Base-by-base conservation (phyloP, 1,140 invertebrate genomes). In the Eubasilissa regina region DNA sequence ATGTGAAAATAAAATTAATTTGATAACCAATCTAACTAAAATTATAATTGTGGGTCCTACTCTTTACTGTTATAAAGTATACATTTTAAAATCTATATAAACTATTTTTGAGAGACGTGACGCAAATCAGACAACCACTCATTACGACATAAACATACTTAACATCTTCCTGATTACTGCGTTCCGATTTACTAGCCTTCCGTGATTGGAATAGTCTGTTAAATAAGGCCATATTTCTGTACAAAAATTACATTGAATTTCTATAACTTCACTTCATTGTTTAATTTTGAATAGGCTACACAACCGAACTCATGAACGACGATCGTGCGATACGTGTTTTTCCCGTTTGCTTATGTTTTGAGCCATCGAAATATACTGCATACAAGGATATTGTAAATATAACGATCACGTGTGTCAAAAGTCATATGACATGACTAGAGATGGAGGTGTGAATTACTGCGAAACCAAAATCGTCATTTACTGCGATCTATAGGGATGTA, bases 191-290 rank as follows among this genome's bases (percentile, higher is more conserved):
- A 83, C 84, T 84, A 82, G 87, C 85, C 86, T 88, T 88, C 85
- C 87, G 86, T 84, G 85, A 84, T 79, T 85, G 85, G 83, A 87
- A 86, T 62, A 88, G 83, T 86, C 87, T 88, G 76, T 88, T 85
- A 64, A 89, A 85, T 82, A 89, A 85, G 81, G 86, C 87, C 88
- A 89, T 89, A 84, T 43, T 64, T 84, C 85, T 78, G 84, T 68
- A 72, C 83, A 79, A 84, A 80, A 55, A 58, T 15, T 47, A 53
- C 56, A 25, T 80, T 82, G 82, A n/a, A 72, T 25, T 48, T 43
- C 55, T 7, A 21, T 12, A 51, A 78, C 68, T 78, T 72, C 55
- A 78, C 76, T 78, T 78, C 76, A 78, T 78, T 72, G 45, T 68
- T 68, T 19, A 6, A 17, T 45, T 70, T 70, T 70, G 8, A 70